Evolutionary conservation across 2,113 vertebrate genomes (phyloP), one percentile per base, ranked within the genome.

Genomic region (Recurvirostra avosetta): DNA sequence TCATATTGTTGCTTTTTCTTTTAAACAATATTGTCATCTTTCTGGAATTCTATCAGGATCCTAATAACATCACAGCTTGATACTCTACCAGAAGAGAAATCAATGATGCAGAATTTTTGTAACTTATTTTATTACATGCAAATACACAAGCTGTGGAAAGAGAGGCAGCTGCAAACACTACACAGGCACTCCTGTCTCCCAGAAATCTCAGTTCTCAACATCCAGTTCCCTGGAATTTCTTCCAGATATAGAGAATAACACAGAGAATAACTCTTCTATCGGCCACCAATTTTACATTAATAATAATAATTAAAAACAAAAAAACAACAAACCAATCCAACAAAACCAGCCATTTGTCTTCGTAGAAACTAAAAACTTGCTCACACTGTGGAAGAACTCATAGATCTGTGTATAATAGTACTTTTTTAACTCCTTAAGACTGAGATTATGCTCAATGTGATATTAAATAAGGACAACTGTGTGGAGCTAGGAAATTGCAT

Each of bases 401-500:
- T 12, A 80, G 83, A 65, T 21, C 53, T 72, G 8, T 59, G 22
- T 73, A 20, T 90, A 91, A 88, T 41, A 82, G 15, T 76, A 55
- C 12, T 65, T 79, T 89, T 73, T 50, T 41, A 88, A 89, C 90
- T 95, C 55, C 72, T 80, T 84, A 90, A 91, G 1, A 79, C 38
- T 0, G 0, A 73, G 49, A n/a, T 92, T 86, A 58, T 70, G 32
- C 59, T 88, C 66, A 55, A 30, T 77, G 71, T 78, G 75, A 47
- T 86, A 75, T 50, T 76, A 79, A 90, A 76, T 70, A 84, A 75
- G 83, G 80, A 90, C 67, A 88, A 67, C 50, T 91, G 30, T 75
- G 29, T 72, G 65, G 73, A 87, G 62, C 59, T 90, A 90, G 92
- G 75, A 95, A 96, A 94, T 83, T 92, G 59, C 58, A 59, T 88